phyloP scores from a whole-genome alignment of 1,140 invertebrate genomes.

The Ooceraea biroi region DNA sequence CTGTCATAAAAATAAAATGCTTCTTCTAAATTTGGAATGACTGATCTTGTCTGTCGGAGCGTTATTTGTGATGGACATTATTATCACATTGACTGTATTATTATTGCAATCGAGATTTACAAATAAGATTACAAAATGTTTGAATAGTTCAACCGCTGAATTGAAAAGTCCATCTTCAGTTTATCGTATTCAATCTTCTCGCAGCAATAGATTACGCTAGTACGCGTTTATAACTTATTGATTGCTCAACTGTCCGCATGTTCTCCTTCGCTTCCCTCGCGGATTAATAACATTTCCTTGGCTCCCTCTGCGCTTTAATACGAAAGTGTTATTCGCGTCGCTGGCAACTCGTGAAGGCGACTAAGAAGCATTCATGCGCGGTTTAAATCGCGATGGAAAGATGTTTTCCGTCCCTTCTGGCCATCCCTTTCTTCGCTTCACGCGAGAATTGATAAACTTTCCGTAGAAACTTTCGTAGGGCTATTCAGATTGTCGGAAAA shows the following conservation, averaged over 20 bases:
- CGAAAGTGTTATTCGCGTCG: neutral
- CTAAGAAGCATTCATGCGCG: slow-evolving; percentile 5
- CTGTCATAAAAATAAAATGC: too few species aligned
- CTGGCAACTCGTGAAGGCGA: neutral
- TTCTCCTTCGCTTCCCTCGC: neutral
- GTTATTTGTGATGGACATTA: too few species aligned
- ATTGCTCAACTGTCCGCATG: neutral
- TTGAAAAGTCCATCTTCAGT: too few species aligned
- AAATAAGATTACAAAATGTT: too few species aligned
- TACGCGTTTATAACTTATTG: neutral
- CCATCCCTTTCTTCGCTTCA: neutral
- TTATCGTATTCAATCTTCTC: neutral
- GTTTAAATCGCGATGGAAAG: slow-evolving; percentile 29
- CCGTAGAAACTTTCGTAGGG: neutral
- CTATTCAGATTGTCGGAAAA: too few species aligned
- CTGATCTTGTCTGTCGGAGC: too few species aligned
- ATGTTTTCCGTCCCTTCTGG: neutral
- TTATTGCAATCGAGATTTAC: too few species aligned
- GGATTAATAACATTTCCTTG: neutral
- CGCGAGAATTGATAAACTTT: neutral
- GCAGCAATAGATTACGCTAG: too few species aligned
- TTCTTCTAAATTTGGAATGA: too few species aligned
- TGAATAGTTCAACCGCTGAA: too few species aligned
- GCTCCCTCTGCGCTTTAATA: too few species aligned
- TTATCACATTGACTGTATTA: too few species aligned